Percentiles rank a stretch among this genome's conserved stretches.
These are phyloP conservation scores for Parthenolecanium corni DNA, from an alignment of 2,888 invertebrate species.

Conservation along the genomic window DNA sequence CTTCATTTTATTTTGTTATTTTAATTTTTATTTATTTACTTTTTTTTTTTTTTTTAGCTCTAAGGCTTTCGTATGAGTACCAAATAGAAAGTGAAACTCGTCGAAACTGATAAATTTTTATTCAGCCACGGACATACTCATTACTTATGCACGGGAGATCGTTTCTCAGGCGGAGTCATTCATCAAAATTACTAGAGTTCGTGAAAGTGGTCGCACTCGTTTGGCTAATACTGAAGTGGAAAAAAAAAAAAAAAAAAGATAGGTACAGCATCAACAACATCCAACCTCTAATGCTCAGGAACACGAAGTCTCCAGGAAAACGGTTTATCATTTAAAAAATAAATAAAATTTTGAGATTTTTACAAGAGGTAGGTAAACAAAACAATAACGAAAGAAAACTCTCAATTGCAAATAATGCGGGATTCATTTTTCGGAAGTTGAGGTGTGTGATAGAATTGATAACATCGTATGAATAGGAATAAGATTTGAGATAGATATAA, in stretches of 20 bases:
- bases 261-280: neutral
- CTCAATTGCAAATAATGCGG: too few relatives aligned
- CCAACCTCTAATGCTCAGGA: neutral
- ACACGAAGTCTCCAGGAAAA: too few relatives aligned
- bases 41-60: neutral
- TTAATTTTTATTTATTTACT: neutral
- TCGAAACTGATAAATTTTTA: slow-evolving; percentile 23
- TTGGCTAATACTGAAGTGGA: slow-evolving; percentile 22
- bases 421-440: too few relatives aligned
- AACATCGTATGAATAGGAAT: too few relatives aligned
- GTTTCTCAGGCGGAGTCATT: slow-evolving; percentile 28
- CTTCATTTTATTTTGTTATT: too few relatives aligned
- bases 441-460: too few relatives aligned
- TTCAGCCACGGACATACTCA: slow-evolving; percentile 15
- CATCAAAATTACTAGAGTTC: slow-evolving; percentile 27
- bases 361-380: neutral
- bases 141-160: slow-evolving; percentile 27
- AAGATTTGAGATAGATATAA: too few relatives aligned
- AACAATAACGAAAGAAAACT: neutral
- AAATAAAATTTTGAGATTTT: neutral
- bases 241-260: neutral
- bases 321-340: too few relatives aligned
- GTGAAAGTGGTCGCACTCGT: slow-evolving; percentile 28
- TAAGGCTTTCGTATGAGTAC: neutral
- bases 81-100: slow-evolving; percentile 28